Evolutionary conservation across 2,888 invertebrate genomes (phyloP), one percentile per base, ranked within the genome.

Genomic region (Oligia latruncula): DNA sequence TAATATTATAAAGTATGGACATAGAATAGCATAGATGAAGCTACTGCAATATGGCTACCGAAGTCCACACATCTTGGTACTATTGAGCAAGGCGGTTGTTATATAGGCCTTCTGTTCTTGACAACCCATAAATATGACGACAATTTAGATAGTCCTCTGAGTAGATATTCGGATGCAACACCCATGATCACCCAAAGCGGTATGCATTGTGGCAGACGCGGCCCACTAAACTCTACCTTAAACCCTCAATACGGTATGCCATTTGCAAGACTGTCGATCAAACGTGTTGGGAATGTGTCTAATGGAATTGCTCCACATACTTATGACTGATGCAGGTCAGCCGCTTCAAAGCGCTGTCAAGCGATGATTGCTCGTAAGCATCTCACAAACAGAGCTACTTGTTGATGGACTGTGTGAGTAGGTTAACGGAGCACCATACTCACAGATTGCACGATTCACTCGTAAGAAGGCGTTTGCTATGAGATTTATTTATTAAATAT

Each of bases 321-420:
- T 20, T 35, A 64, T 64, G 71, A 71, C 67, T 77, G 82, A 84
- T 86, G 55, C 82, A 75, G 75, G 81, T 62, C 85, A 83, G 35
- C 20, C 49, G 43, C 77, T 77, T 83, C 86, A 83, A 83, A 83
- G 86, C 35, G 78, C 83, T 81, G 82, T 83, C 82, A 85, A 58
- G 77, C n/a, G 58, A 65, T 76, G 68, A 82, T 86, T 17, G 74
- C 62, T 72, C 62, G 20, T 74, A 62, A 74, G 73, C 73, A 55
- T 71, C 67, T 74, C 49, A 49, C 60, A 65, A 40, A 71, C 20
- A 55, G 17, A 52, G 70, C 77, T 65, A 43, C 58, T 66, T 11
- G n/a, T 15, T 82, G 71, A 82, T 84, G 82, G 74, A 80, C 71
- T 80, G 62, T 55, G 79, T 49, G 49, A 84, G 67, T 82, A 17